Evolutionary conservation across 2,888 invertebrate species (phyloP), one percentile per base, ranked within the genome.

Genomic region (Hesperia comma): DNA sequence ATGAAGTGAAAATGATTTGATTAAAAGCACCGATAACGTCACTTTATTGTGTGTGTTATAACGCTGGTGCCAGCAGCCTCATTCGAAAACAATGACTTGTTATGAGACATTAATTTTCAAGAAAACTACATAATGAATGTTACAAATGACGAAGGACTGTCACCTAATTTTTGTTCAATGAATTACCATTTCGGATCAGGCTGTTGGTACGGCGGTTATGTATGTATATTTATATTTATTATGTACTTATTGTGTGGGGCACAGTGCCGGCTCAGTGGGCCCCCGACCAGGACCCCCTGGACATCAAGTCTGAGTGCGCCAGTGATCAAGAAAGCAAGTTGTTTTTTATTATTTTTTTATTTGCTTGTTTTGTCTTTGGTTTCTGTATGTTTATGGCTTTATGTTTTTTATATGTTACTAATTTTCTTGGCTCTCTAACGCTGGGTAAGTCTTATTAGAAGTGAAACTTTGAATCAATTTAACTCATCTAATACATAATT

Each of bases 241-340:
- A 67, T 74, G 68, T 75, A 73, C 74, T 68, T 75, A 74, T 40
- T 32, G 70, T 71, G 71, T 72, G 64, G 55, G 71, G 74, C 77
- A 74, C 86, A 90, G 89, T 85, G 81, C 75, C 79, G 75, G 82
- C 77, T 70, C 76, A 78, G 66, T 86, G 86, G 87, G 64, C 55
- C 64, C 69, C 62, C 49, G 68, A 60, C 33, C 72, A 64, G 53
- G 73, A 33, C 63, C 43, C 67, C 37, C 37, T 63, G 70, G 68
- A 70, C 49, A 73, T 87, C 75, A 89, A 90, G 79, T 70, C 71
- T 67, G 90, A 90, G 73, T 76, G 77, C 61, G 70, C 73, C 71
- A 87, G 85, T 80, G 91, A 90, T 75, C 76, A 79, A 71, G 90
- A 92, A 88, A 85, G 92, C 91, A 92, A 92, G 92, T 79, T 77